These are phyloP conservation scores for Capitella teleta DNA, from an alignment of 1,140 invertebrate genomes.

Conservation along the genomic window DNA sequence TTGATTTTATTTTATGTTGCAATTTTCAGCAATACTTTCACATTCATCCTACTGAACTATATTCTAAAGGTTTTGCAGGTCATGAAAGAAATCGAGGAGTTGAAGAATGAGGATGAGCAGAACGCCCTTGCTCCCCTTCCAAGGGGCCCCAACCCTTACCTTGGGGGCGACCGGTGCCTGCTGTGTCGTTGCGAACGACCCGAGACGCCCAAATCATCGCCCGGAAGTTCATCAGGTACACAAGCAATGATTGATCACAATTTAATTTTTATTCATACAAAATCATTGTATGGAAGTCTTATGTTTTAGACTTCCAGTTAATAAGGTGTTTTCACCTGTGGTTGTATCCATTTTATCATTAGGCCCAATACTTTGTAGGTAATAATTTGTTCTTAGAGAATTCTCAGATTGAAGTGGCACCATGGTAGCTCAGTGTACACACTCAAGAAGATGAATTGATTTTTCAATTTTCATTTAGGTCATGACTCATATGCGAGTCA, in stretches of 20 bases:
- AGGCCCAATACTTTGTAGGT: not conserved
- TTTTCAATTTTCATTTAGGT: no score
- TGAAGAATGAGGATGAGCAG: no score
- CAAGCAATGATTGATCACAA: not conserved
- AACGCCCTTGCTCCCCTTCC: no score
- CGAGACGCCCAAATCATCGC: not conserved
- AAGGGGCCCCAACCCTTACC: no score
- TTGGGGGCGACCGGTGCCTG: constrained; percentile 26
- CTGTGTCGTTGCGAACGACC: constrained; percentile 29
- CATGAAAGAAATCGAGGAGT: no score
- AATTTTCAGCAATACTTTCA: no score
- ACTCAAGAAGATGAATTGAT: no score
- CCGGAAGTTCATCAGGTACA: not conserved
- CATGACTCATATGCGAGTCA: no score
- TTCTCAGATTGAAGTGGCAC: not conserved
- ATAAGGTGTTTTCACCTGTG: not conserved
- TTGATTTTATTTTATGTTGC: no score
- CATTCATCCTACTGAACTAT: no score
- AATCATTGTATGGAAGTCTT: not conserved
- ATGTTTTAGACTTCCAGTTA: not conserved
- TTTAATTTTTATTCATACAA: not conserved
- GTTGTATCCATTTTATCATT: not conserved
- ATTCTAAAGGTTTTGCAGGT: no score
- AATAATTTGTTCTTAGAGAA: not conserved
- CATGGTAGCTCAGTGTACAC: no score